phyloP scores from a whole-genome alignment of 2,113 vertebrate genomes.

The Syrmaticus mikado region DNA sequence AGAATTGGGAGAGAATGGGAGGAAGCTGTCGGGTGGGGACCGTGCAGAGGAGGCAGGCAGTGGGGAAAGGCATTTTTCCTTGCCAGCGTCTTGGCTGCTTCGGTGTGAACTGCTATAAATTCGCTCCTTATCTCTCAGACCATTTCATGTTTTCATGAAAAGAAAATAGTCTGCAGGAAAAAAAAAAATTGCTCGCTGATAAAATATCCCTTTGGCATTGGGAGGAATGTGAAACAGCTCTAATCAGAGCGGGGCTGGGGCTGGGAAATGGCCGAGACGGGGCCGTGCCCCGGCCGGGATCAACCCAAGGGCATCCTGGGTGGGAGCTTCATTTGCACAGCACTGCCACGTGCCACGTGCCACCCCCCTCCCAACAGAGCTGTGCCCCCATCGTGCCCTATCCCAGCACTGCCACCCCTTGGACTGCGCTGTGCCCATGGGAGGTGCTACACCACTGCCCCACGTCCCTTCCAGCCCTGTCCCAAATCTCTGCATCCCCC shows the following conservation, averaged over 20 bases:
- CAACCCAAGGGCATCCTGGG: background rate
- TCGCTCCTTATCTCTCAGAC: slow-evolving; percentile 76
- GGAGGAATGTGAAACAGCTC: slow-evolving; percentile 62
- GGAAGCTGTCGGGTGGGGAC: slow-evolving; percentile 74
- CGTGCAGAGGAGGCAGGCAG: slow-evolving; percentile 41
- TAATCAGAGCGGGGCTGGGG: slow-evolving; percentile 60
- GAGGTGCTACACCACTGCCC: background rate
- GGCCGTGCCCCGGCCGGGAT: background rate
- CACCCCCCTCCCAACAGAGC: background rate
- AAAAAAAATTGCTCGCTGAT: slow-evolving; percentile 49
- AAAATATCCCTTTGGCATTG: slow-evolving; percentile 65
- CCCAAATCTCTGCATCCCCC: background rate
- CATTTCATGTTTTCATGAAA: slow-evolving; percentile 77
- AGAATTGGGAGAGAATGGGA: slow-evolving; percentile 82
- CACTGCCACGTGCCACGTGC: slow-evolving; percentile 34
- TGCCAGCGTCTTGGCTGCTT: slow-evolving; percentile 81
- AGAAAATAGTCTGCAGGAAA: slow-evolving; percentile 77
- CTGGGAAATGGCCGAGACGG: background rate
- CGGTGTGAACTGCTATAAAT: slow-evolving; percentile 80
- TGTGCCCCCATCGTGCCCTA: background rate
- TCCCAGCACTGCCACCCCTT: background rate
- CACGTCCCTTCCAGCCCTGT: background rate
- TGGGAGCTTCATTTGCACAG: background rate
- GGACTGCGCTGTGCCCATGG: background rate
- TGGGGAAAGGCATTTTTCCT: slow-evolving; percentile 72